A percentile compares a stretch with the other conserved stretches of the same genome.
phyloP scores from a whole-genome alignment of 2,888 invertebrate genomes.

The Ferdinandea cuprea region DNA sequence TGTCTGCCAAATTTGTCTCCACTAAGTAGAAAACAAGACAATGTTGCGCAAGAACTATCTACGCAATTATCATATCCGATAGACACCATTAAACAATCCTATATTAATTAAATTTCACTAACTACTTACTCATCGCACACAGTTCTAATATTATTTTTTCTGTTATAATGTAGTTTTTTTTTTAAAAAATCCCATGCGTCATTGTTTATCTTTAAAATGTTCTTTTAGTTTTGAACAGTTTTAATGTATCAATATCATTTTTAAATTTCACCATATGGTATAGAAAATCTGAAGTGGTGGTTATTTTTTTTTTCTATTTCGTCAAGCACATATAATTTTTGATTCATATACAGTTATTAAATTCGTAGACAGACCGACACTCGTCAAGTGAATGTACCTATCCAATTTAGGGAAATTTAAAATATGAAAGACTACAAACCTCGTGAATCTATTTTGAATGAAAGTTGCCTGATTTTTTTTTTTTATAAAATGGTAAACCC shows the following conservation, averaged over 20 bases:
- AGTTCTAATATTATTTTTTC: neutral
- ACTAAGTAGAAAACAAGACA: too few species aligned
- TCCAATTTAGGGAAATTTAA: too few species aligned
- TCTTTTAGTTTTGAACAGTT: neutral
- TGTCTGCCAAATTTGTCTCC: too few species aligned
- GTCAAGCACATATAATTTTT: neutral
- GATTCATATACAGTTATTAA: neutral
- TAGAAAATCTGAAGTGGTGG: neutral
- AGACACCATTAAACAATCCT: too few species aligned
- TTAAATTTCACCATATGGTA: slow-evolving; percentile 3
- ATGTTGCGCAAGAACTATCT: too few species aligned
- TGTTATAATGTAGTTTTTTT: neutral
- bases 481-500: too few species aligned
- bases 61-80: too few species aligned
- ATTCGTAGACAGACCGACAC: neutral
- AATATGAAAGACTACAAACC: too few species aligned
- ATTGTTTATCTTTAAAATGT: neutral
- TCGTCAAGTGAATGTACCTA: too few species aligned
- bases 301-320: neutral
- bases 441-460: too few species aligned
- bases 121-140: neutral
- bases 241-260: neutral
- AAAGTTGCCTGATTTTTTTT: too few species aligned
- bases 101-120: too few species aligned
- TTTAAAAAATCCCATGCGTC: neutral